Evolutionary conservation across 1,140 invertebrate genomes (phyloP).

Genomic region (Cheumatopsyche charites): DNA sequence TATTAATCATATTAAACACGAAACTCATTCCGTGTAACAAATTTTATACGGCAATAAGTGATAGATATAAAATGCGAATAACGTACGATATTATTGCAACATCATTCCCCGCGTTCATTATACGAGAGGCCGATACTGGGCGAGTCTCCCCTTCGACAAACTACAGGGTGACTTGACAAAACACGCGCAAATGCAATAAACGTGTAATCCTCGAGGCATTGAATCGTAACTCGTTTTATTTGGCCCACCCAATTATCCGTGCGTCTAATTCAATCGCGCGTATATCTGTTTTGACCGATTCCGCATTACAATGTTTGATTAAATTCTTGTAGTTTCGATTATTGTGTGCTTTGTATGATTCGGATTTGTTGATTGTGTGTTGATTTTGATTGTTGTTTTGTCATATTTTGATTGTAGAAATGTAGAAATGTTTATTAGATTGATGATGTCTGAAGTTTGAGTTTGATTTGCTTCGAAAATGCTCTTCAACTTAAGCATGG

Average conservation of each 20-base stretch:
- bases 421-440: too few species aligned
- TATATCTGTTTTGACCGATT: too few species aligned
- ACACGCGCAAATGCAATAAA: slow-evolving; percentile 45
- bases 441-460: too few species aligned
- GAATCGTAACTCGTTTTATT: slow-evolving; percentile 42
- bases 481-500: too few species aligned
- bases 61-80: neutral
- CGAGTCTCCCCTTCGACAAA: neutral
- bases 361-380: neutral
- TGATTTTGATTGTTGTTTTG: too few species aligned
- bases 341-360: slow-evolving; percentile 1
- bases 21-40: too few species aligned
- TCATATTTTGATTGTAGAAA: too few species aligned
- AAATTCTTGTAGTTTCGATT: neutral
- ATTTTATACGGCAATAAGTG: neutral
- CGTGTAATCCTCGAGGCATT: slow-evolving; percentile 44
- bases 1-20: too few species aligned
- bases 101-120: neutral
- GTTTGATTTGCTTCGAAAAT: too few species aligned
- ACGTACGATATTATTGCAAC: neutral
- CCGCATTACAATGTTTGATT: neutral
- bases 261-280: slow-evolving; percentile 20
- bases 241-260: slow-evolving; percentile 24
- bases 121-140: too few species aligned
- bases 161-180: slow-evolving; percentile 1